Percentiles rank a stretch among this genome's conserved stretches.
These are phyloP conservation scores for Drosophila anceps DNA, from an alignment of 2,888 invertebrate species.

Conservation along the genomic window DNA sequence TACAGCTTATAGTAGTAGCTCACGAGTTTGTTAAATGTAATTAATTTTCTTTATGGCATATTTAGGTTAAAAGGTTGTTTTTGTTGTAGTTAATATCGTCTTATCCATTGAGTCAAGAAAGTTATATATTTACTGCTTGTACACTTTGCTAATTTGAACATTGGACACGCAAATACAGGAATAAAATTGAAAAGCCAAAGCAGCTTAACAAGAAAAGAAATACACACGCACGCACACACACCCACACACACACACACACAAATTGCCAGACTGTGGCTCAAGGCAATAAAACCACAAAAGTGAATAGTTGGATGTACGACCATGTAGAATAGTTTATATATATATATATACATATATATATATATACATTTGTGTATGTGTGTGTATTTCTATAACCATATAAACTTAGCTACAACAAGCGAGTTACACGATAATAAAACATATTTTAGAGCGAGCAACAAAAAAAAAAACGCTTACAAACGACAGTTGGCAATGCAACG, in stretches of 20 bases:
- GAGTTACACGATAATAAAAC: constrained; percentile 77
- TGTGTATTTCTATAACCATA: constrained; percentile 35
- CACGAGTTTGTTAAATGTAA: background rate
- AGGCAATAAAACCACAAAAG: constrained; percentile 45
- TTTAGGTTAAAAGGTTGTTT: background rate
- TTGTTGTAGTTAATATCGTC: background rate
- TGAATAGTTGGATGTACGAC: constrained; percentile 23
- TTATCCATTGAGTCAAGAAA: background rate
- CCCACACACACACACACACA: constrained; percentile 15
- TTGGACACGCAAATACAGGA: constrained; percentile 12
- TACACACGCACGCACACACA: constrained; percentile 16
- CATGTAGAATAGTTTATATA: constrained; percentile 14
- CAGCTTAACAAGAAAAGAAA: constrained; percentile 38
- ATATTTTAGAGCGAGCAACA: constrained; percentile 67
- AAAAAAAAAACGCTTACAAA: constrained; percentile 53
- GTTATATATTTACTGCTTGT: background rate
- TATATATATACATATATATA: background rate
- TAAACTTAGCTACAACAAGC: constrained; percentile 62
- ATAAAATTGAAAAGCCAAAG: constrained; percentile 32
- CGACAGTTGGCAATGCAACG: constrained; percentile 53
- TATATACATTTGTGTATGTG: constrained; percentile 10
- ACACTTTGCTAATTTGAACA: constrained; percentile 27
- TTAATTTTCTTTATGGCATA: background rate
- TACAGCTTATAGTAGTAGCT: background rate
- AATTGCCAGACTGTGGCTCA: constrained; percentile 27